phyloP scores from a whole-genome alignment of 2,888 invertebrate genomes.

The Phania funesta region DNA sequence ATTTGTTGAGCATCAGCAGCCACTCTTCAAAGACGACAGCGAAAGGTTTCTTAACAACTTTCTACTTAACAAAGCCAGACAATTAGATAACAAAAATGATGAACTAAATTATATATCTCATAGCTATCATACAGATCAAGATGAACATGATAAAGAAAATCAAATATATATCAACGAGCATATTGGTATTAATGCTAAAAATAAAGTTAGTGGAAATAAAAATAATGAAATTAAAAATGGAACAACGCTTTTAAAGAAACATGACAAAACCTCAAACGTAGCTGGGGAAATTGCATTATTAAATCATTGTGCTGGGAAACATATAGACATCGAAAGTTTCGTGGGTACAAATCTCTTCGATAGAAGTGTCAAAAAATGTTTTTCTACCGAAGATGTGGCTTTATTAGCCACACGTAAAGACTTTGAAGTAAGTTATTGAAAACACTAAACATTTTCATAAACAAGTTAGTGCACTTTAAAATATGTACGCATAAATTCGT shows the following conservation, averaged over 20 bases:
- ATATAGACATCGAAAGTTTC: constrained; percentile 69
- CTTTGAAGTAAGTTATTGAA: constrained; percentile 73
- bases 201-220: neutral
- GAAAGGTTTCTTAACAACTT: no score
- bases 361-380: constrained; percentile 74
- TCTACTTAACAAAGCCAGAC: no score
- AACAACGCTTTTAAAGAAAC: neutral
- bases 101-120: no score
- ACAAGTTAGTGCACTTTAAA: no score
- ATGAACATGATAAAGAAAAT: no score
- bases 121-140: no score
- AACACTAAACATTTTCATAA: neutral
- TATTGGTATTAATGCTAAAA: no score
- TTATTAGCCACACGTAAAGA: constrained; percentile 76
- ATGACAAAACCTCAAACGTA: no score
- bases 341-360: constrained; percentile 79
- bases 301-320: neutral
- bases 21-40: neutral
- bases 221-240: neutral
- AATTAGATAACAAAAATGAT: no score
- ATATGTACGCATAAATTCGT: no score
- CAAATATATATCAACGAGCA: no score
- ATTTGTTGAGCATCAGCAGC: neutral
- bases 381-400: constrained; percentile 76
- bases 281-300: no score